Conservation (phyloP, 1,140 invertebrate genomes). For the Drosophila bocqueti region DNA sequence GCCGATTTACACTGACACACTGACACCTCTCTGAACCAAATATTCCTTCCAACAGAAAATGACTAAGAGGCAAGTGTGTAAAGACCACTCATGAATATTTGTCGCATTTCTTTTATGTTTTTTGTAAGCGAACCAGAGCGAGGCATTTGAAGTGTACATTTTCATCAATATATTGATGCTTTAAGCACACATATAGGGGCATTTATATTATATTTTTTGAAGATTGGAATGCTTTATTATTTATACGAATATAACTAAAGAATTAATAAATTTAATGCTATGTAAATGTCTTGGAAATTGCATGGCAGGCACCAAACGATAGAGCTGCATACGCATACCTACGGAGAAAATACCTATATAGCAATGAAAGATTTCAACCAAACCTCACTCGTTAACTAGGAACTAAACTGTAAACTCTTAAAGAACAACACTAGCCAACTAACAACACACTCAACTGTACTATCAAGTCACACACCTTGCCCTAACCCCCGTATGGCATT, state of each 20-base stretch:
- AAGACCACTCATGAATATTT: constrained; percentile 8
- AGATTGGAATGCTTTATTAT: constrained; percentile 69
- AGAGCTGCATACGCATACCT: constrained; percentile 56
- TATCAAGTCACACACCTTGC: constrained; percentile 42
- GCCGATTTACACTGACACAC: constrained; percentile 15
- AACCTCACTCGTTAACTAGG: constrained; percentile 84
- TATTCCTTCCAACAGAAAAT: constrained; percentile 27
- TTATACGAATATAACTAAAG: constrained; percentile 40
- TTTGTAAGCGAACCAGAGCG: constrained; percentile 63
- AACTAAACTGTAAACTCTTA: constrained; percentile 79
- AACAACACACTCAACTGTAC: constrained; percentile 56
- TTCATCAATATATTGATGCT: constrained; percentile 71
- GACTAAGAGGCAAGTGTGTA: constrained; percentile 31
- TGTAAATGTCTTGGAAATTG: constrained; percentile 63
- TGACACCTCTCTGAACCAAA: constrained; percentile 32
- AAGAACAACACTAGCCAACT: constrained; percentile 58
- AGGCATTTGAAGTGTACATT: constrained; percentile 79
- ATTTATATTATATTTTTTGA: constrained; percentile 58
- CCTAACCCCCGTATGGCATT: constrained; percentile 40
- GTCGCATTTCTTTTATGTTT: constrained; percentile 50
- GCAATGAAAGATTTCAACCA: constrained; percentile 80
- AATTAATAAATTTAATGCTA: constrained; percentile 50
- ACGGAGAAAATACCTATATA: constrained; percentile 66
- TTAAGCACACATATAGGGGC: constrained; percentile 62
- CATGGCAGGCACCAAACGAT: constrained; percentile 43